Evolutionary conservation across 2,113 vertebrate species (phyloP), one percentile per base, ranked within the genome.

Genomic region (Cardinalis cardinalis): DNA sequence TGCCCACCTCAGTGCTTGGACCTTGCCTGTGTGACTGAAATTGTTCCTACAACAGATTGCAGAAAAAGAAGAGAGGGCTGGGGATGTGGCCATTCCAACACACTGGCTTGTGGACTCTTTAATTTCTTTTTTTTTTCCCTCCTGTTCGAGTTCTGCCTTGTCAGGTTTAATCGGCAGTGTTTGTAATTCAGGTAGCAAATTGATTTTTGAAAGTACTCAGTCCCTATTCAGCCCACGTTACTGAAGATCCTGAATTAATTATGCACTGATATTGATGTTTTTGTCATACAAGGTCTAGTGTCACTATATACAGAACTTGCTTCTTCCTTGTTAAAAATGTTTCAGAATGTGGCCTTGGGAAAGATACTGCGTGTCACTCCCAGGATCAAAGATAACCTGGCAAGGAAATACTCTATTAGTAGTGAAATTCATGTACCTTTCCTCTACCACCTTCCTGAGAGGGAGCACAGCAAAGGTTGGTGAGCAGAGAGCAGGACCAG

Each of bases 161-260:
- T 97, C 96, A 96, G 95, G 89, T 95, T 96, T 95, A 88, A 95
- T 97, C 87, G 44, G 82, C 28, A 25, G 69, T 93, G 93, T 96
- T 98, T 97, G 95, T 97, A 97, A 97, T 97, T 97, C 97, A 97
- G 97, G 95, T 95, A 96, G 93, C 88, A 97, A 97, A 97, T 97
- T 96, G 98, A 98, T 98, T 98, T 97, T 96, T 97, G 93, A 96
- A 97, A 97, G 97, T 93, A 94, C 95, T 96, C 91, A 84, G 90
- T 96, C 94, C 95, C 92, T 96, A 93, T 96, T 97, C 96, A 95
- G 95, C 79, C 95, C 95, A 92, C 90, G 88, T 95, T 93, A 88
- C 80, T 3, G 38, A 94, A 95, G 96, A 94, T 96, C 83, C 79
- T 93, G 84, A 96, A 98, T 98, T 97, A 97, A 98, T 97, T 98